Evolutionary conservation across 2,888 invertebrate species (phyloP), one percentile per base, ranked within the genome.

Genomic region (Hirtodrosophila trivittata): DNA sequence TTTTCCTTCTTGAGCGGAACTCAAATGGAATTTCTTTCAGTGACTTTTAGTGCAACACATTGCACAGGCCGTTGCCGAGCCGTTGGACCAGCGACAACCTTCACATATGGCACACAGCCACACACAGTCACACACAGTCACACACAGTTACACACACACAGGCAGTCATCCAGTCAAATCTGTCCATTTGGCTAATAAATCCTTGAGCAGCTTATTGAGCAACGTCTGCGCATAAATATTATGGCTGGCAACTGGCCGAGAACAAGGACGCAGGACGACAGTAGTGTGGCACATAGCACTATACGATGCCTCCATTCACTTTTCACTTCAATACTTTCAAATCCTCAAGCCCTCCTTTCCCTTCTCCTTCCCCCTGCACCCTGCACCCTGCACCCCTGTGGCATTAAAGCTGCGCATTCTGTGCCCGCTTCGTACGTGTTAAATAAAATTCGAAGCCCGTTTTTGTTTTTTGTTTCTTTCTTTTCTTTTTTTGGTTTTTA

Each of bases 141-240:
- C 41, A 54, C 21, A n/a, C 32, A 42, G 37, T n/a, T 13, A 38
- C 16, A 46, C 32, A 59, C 67, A 56, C 32, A 46, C 38, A 65
- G 46, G 49, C 65, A 72, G 70, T 67, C 78, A 78, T 86, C 84
- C 88, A 88, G 89, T 89, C 90, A 89, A 90, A 90, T 89, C 88
- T 89, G 86, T 87, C 86, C 88, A 89, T 89, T 90, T 89, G 88
- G 86, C 89, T 89, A 90, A 89, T 89, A 89, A 89, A 89, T 89
- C 90, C 89, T 89, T 88, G 87, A 87, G 87, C 78, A 88, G 88
- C 89, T 88, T 89, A 89, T 89, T 88, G 88, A 76, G 74, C 73
- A 77, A 82, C 77, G 81, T 87, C 84, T 87, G 74, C 77, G 76
- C 82, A 88, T 82, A 87, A 86, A 87, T 88, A 86, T 87, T 75